Conservation (phyloP, 53 echinoderm and acorn worm species). For the Apostichopus leukothele region DNA sequence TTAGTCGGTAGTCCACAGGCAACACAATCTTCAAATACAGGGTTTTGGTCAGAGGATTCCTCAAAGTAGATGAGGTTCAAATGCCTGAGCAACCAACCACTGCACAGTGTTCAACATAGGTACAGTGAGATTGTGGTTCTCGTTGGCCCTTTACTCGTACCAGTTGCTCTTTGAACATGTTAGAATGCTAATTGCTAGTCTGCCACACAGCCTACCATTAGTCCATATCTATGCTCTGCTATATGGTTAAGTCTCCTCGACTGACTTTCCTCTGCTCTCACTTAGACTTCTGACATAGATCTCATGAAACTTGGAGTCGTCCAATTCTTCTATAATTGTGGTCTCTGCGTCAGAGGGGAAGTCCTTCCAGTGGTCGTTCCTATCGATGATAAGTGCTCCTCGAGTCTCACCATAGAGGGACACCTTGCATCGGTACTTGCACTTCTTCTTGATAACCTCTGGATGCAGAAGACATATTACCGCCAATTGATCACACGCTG, state of each 20-base stretch:
- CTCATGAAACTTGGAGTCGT: neutral
- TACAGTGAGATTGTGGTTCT: no score
- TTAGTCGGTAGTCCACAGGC: no score
- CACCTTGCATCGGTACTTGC: slow-evolving; percentile 53
- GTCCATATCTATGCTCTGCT: no score
- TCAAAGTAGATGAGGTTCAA: no score
- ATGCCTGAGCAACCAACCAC: no score
- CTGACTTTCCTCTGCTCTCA: slow-evolving; percentile 8
- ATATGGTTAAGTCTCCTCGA: neutral
- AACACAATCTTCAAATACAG: no score
- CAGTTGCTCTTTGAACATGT: no score
- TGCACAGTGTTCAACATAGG: no score
- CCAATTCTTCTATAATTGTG: slow-evolving; percentile 17
- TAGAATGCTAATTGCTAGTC: no score
- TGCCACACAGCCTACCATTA: no score
- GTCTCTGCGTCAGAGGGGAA: slow-evolving; percentile 24
- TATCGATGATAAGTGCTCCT: slow-evolving; percentile 63
- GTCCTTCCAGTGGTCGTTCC: slow-evolving; percentile 47
- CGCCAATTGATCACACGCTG: slow-evolving; percentile 64
- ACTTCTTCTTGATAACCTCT: slow-evolving; percentile 46
- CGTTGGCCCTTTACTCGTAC: no score
- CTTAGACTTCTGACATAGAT: slow-evolving; percentile 8
- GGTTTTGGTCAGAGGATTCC: no score
- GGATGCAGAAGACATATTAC: slow-evolving; percentile 44
- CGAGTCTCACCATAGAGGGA: slow-evolving; percentile 57